Evolutionary conservation across 2,113 vertebrate genomes (phyloP).

Genomic region (Psettodes erumei): DNA sequence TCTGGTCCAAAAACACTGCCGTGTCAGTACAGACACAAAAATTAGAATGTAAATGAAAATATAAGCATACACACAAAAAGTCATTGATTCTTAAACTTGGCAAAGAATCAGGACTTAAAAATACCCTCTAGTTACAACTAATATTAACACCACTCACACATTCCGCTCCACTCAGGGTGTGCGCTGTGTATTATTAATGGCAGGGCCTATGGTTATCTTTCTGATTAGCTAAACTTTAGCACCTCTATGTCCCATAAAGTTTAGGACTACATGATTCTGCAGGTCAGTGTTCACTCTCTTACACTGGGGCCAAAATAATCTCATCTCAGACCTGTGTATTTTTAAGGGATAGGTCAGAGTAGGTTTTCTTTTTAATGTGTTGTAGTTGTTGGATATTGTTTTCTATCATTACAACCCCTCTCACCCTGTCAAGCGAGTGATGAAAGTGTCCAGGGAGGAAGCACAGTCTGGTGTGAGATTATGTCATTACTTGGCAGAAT

Average conservation of each 20-base stretch:
- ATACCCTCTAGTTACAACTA: not conserved
- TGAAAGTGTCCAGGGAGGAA: constrained; percentile 30
- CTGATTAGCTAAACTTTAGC: not conserved
- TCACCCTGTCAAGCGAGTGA: not conserved
- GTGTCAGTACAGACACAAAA: too few relatives aligned
- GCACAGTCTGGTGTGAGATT: constrained; percentile 4
- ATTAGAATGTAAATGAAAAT: not conserved
- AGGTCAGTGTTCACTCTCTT: not conserved
- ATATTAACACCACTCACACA: constrained; percentile 5
- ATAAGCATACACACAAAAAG: not conserved
- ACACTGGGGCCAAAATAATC: not conserved
- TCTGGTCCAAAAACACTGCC: too few relatives aligned
- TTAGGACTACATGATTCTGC: too few relatives aligned
- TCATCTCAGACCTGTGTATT: not conserved
- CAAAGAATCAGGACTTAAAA: constrained; percentile 15
- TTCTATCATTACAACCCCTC: constrained; percentile 4
- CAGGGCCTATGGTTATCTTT: not conserved
- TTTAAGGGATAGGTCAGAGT: not conserved
- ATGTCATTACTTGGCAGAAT: constrained; percentile 38
- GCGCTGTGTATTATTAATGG: not conserved
- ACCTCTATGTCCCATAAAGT: not conserved
- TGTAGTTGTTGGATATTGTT: constrained; percentile 28
- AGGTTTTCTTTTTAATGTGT: not conserved
- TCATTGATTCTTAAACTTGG: constrained; percentile 12
- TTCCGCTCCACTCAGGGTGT: too few relatives aligned